A percentile compares a stretch with the other conserved stretches of the same genome.
These are phyloP conservation scores for Lepidurus packardi DNA, from an alignment of 1,140 invertebrate genomes.

Conservation along the genomic window DNA sequence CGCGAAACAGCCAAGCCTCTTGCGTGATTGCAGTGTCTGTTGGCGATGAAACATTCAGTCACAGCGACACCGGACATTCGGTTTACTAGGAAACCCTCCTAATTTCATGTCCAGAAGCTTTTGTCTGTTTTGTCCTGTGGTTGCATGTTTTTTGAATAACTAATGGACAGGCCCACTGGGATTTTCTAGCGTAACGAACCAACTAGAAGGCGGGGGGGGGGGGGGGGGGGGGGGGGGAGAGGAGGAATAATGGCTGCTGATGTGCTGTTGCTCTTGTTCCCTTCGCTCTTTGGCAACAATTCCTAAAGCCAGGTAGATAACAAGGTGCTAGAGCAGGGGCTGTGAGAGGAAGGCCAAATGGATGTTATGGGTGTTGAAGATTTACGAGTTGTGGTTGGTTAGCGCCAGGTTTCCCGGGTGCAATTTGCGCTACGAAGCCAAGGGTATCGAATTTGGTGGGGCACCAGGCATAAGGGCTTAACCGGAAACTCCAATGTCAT, in stretches of 20 bases:
- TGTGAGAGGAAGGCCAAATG: conserved; percentile 18
- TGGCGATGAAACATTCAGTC: conserved; percentile 5
- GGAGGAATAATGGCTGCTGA: conserved; percentile 10
- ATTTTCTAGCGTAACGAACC: conserved; percentile 21
- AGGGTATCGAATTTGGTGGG: conserved; percentile 14
- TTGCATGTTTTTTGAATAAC: not conserved
- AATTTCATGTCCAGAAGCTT: not conserved
- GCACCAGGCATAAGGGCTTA: conserved; percentile 3
- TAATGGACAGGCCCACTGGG: conserved; percentile 13
- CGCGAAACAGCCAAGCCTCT: not conserved
- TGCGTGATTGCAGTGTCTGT: not conserved
- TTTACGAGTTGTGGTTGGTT: conserved; percentile 21
- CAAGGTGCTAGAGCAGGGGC: conserved; percentile 20
- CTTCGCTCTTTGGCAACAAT: conserved; percentile 14
- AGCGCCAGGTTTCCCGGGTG: conserved; percentile 20
- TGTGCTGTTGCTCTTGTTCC: conserved; percentile 11
- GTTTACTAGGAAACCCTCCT: not conserved
- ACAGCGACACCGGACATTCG: not conserved
- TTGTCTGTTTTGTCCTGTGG: not conserved
- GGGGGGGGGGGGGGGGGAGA: not conserved
- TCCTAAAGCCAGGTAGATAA: conserved; percentile 18
- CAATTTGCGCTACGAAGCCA: conserved; percentile 21
- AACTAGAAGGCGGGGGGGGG: not conserved
- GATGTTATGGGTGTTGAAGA: conserved; percentile 18
- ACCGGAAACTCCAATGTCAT: conserved; percentile 21